phyloP scores from a whole-genome alignment of 2,113 vertebrate genomes.

The Lepisosteus oculatus region DNA sequence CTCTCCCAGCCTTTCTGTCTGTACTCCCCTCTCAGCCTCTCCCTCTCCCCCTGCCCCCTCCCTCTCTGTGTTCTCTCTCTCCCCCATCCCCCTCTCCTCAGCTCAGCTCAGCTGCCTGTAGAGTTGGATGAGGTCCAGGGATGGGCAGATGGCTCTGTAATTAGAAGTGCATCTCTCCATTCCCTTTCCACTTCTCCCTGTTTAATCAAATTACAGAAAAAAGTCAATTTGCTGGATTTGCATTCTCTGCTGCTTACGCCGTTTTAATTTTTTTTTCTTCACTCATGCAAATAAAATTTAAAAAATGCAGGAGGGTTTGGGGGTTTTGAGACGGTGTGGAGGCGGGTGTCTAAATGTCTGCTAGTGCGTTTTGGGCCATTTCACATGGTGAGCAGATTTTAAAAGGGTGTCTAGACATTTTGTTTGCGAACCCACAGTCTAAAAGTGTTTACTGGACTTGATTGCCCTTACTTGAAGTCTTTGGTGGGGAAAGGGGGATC shows the following conservation, averaged over 20 bases:
- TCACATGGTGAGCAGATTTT: too few species aligned
- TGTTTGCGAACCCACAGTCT: too few species aligned
- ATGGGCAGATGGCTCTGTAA: conserved; percentile 83
- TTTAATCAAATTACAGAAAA: conserved; percentile 88
- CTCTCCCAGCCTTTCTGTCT: conserved; percentile 39
- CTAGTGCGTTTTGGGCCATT: too few species aligned
- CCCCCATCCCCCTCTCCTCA: conserved; percentile 60
- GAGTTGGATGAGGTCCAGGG: conserved; percentile 77
- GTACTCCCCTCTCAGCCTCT: conserved; percentile 12
- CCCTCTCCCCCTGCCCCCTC: conserved; percentile 41
- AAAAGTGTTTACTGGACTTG: too few species aligned
- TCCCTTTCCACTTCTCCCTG: conserved; percentile 74
- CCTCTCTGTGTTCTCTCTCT: conserved; percentile 28
- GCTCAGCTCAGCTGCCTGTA: conserved; percentile 73
- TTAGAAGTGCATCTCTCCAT: conserved; percentile 78
- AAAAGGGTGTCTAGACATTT: too few species aligned
- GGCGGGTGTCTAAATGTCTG: not conserved
- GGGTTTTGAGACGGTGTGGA: not conserved
- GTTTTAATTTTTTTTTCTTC: conserved; percentile 54
- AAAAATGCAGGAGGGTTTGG: too few species aligned
- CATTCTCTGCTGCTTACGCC: conserved; percentile 52
- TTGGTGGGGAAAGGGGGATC: too few species aligned
- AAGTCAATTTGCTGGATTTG: conserved; percentile 79
- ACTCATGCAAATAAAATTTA: conserved; percentile 21
- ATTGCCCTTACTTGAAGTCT: too few species aligned